Base-by-base conservation (phyloP, 92 coral and sea anemone genomes). In the Muricea muricata region DNA sequence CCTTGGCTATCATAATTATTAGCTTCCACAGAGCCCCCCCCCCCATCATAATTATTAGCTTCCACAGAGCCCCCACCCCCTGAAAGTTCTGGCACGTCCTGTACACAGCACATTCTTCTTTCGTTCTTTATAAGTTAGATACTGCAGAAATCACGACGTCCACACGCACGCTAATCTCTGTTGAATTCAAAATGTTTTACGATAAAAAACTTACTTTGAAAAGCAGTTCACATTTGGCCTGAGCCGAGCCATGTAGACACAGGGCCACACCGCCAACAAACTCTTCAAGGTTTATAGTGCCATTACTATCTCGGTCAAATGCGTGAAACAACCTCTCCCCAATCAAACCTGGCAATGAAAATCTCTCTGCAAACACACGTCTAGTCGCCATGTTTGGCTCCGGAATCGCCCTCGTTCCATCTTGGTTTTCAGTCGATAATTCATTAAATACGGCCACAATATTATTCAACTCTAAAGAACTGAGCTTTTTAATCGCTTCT, bases 211-310 rank as follows among this genome's bases (percentile, higher is more conserved):
- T 90, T 46, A 94, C 91, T 32, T 88, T 88, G 81, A 97, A 97
- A 55, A 97, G 86, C 24, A 97, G 87, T 91, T 94, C 93, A 84
- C 99, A 97, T 86, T 97, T 97, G 63, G 94, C 99, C 30, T 93
- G 90, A 25, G 93, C 98, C 11, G 98, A 86, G 39, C 99, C 99
- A 86, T 97, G 99, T 30, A 97, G 90, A 63, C 99, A 97, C 78
- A 97, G 80, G 14, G 99, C 99, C 41, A 97, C 94, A 46, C 99
- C 99, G 3, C 99, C 98, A 69, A 97, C 86, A 86, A 97, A 97
- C 81, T 97, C 99, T 30, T 97, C 99, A 74, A 97, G 57, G 74
- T 97, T 95, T 39, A 97, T 97, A 15, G 98, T 91, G 40, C 99
- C 99, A 91, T 68, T 93, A 93, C 92, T 85, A 45, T 92, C 87